Evolutionary conservation across 2,888 invertebrate genomes (phyloP), one percentile per base, ranked within the genome.

Genomic region (Hypena proboscidalis): DNA sequence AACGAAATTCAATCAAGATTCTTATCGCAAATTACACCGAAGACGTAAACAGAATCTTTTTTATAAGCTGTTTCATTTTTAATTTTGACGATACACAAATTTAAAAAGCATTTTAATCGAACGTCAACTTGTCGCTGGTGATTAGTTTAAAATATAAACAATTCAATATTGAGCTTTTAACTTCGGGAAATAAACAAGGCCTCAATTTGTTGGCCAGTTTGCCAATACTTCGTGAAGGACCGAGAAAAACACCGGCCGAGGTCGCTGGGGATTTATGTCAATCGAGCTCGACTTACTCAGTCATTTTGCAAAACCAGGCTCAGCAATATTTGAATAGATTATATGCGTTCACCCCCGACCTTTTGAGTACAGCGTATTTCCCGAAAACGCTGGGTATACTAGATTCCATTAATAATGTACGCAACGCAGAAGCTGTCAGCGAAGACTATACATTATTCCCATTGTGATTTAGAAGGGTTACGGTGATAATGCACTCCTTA

Each of bases 151-250:
- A 46, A 32, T 34, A 39, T 26, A 45, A 44, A 59, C 33, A 48
- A 43, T 49, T 46, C 15, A 34, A 40, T 47, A 31, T 45, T 9
- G 7, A 32, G 27, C 25, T 37, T 43, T 35, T 29, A 51, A 44
- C 30, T 42, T 42, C 4, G 1, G 15, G 33, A 32, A 56, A 57
- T 59, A 68, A 64, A 72, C 63, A 61, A 65, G 59, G 59, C 64
- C 60, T 65, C 58, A 56, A 69, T 69, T 77, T 67, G 70, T 70
- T 74, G 61, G 50, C 47, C 56, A 71, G 65, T 74, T 70, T 70
- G 36, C 59, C 69, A 52, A 70, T 74, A 77, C 72, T 75, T 69
- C 45, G 57, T 53, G 56, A 60, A 61, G 62, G 62, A 62, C 55
- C 52, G 52, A 50, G 58, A 59, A 51, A 63, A 69, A 61, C 51